Percentiles rank a stretch among this genome's conserved stretches.
Conservation (phyloP, 2,797 vertebrate genomes). For the Spatula versicolor region DNA sequence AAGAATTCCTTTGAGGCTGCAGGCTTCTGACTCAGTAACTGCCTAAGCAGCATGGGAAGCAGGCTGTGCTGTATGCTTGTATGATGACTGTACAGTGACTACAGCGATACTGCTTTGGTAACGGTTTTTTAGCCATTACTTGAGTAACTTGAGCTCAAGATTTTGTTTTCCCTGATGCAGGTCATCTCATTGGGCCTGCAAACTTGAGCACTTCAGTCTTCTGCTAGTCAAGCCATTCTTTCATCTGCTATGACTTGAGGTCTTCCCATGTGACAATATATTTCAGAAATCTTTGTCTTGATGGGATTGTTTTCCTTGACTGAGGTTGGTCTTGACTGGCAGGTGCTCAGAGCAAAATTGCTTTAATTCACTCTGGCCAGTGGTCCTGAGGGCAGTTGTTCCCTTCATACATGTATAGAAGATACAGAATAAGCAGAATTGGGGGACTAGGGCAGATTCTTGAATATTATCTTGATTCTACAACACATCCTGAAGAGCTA, state of each 20-base stretch:
- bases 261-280: background rate
- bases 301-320: background rate
- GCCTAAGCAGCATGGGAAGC: background rate
- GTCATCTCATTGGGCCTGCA: background rate
- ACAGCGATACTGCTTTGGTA: background rate
- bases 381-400: background rate
- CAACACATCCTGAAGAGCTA: background rate
- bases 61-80: background rate
- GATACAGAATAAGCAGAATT: background rate
- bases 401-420: background rate
- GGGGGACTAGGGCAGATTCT: background rate
- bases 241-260: background rate
- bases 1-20: background rate
- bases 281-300: background rate
- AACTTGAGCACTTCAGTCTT: background rate
- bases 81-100: background rate
- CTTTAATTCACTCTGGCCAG: background rate
- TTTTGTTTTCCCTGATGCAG: background rate
- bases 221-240: background rate
- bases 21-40: background rate
- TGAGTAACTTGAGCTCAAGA: background rate
- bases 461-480: background rate
- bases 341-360: background rate
- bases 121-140: background rate
- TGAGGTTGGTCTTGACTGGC: background rate